Evolutionary conservation across 2,113 vertebrate species (phyloP), one percentile per base, ranked within the genome.

Genomic region (Mustela nigripes): DNA sequence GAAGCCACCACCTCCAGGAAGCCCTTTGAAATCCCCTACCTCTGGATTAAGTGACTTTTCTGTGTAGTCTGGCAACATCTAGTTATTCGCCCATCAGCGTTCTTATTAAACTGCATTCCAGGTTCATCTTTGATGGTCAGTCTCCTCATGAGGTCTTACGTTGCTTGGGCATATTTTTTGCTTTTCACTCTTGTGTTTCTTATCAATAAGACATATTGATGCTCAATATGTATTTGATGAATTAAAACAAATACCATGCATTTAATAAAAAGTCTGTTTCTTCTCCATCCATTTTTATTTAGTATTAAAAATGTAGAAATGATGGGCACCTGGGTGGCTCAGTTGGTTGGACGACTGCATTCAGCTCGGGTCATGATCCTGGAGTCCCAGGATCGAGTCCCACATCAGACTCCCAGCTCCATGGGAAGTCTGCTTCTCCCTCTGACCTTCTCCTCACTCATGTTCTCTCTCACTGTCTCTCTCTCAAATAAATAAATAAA

Each of bases 231-330:
- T 19, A 87, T 73, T 71, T 58, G 60, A 36, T 89, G 2, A 62
- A 93, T 65, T 94, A 81, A 96, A 74, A 26, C 18, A 11, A 18
- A 63, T 21, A 63, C 31, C 50, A 36, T 65, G n/a, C 12, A 33
- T 50, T 73, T 74, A 48, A 33, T 80, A 56, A 26, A 33, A 48
- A 81, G 5, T 89, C 21, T 56, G 1, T 71, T 69, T 69, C 10
- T 74, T 86, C 73, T 71, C 90, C 7, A 4, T 92, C 31, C 26
- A 63, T 21, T 89, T 48, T 67, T 48, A 56, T 60, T 45, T 45
- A 85, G 12, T 48, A 62, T 65, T 79, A 50, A 96, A 87, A 10
- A 80, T 73, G 26, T 82, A 48, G 9, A 58, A 92, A 87, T 31
- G 5, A 42, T 36, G 36, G 36, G 36, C 36, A 36, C 36, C 36